A percentile compares a stretch with the other conserved stretches of the same genome.
These are phyloP conservation scores for Xerus rutilus DNA, from an alignment of 2,797 vertebrate genomes.

Conservation along the genomic window DNA sequence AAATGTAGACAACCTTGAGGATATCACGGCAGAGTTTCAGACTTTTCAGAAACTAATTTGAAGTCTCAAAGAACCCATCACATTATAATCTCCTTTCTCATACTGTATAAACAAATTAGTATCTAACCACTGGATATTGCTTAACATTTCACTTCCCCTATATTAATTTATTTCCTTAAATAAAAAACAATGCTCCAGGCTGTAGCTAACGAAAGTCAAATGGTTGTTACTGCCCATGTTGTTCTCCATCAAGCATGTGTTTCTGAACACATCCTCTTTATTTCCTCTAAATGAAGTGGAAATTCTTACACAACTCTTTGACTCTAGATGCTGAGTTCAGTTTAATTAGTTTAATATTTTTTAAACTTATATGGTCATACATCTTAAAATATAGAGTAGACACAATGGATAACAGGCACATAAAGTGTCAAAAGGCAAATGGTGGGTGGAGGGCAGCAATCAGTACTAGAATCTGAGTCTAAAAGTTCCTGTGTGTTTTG, in stretches of 20 bases:
- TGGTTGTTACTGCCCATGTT: neutral
- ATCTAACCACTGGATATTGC: neutral
- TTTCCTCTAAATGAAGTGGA: neutral
- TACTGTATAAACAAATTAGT: neutral
- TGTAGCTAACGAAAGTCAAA: neutral
- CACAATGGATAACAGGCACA: neutral
- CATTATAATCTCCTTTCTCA: neutral
- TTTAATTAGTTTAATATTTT: neutral
- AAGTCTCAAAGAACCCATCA: neutral
- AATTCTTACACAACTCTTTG: neutral
- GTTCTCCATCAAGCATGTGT: neutral
- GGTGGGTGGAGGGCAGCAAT: neutral
- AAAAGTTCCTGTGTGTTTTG: neutral
- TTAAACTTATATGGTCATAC: neutral
- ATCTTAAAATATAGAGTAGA: neutral
- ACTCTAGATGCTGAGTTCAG: neutral
- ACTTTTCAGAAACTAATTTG: neutral
- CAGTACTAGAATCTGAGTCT: neutral
- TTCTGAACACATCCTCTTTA: neutral
- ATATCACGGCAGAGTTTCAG: neutral
- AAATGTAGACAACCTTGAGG: neutral
- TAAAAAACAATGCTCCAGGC: constrained; percentile 38
- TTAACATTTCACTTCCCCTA: neutral
- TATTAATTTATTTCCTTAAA: constrained; percentile 29
- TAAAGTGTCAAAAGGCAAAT: neutral